Percentiles rank a stretch among this genome's conserved stretches.
phyloP scores from a whole-genome alignment of 2,888 invertebrate genomes.

The Limnephilus rhombicus region DNA sequence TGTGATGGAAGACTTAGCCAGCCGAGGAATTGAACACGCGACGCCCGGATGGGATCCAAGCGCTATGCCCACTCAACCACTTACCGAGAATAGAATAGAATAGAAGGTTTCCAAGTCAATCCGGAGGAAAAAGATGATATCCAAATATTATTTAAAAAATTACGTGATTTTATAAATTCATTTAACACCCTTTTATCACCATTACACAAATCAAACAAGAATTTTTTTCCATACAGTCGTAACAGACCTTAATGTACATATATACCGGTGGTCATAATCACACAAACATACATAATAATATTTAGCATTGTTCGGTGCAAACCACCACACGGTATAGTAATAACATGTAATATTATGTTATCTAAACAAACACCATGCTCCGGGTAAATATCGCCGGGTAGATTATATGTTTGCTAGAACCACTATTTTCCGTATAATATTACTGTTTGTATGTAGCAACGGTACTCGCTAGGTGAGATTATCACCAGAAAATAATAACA shows the following conservation, averaged over 20 bases:
- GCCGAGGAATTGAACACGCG: no score
- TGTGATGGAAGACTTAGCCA: no score
- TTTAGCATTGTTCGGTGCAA: background rate
- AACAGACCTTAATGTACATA: background rate
- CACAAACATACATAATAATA: background rate
- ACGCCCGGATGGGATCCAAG: no score
- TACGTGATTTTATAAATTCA: no score
- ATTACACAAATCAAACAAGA: no score
- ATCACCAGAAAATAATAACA: background rate
- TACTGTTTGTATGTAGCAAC: background rate
- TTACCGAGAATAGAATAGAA: no score
- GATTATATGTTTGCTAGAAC: background rate
- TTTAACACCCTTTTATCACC: no score
- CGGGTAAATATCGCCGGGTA: background rate
- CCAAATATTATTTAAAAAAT: no score
- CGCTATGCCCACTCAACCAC: no score
- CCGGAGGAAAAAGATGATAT: no score
- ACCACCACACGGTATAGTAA: background rate
- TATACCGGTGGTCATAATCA: background rate
- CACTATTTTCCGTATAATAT: background rate
- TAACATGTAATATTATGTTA: background rate
- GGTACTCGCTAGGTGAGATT: background rate
- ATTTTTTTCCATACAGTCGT: no score
- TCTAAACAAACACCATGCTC: background rate
- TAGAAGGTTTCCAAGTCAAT: no score